phyloP scores from a whole-genome alignment of 2,888 invertebrate species.

The Spisula solida region DNA sequence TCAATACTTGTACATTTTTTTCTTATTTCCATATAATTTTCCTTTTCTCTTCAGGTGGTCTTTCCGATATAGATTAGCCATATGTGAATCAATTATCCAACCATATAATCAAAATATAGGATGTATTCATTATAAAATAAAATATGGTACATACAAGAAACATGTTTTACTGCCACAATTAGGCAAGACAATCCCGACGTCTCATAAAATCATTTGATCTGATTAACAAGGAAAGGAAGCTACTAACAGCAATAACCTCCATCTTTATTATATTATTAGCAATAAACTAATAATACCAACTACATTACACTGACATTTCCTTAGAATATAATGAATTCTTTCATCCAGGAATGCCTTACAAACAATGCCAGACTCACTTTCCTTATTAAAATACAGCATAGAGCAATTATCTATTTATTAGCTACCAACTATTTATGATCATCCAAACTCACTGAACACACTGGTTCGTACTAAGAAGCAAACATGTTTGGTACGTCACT shows the following conservation, averaged over 20 bases:
- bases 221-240: background rate
- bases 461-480: too few relatives aligned
- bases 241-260: background rate
- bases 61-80: background rate
- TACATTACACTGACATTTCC: constrained; percentile 18
- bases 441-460: too few relatives aligned
- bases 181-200: background rate
- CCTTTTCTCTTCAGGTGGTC: background rate
- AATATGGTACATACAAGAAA: background rate
- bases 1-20: too few relatives aligned
- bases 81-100: background rate
- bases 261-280: constrained; percentile 39
- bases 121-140: background rate
- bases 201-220: constrained; percentile 7
- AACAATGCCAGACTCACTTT: background rate
- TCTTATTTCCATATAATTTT: too few relatives aligned
- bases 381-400: constrained; percentile 9
- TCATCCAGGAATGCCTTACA: constrained; percentile 17
- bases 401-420: constrained; percentile 23
- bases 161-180: background rate
- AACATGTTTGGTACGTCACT: background rate
- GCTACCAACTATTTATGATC: background rate
- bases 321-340: constrained; percentile 38
- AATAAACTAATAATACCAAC: constrained; percentile 40
- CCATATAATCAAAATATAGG: constrained; percentile 8